Base-by-base conservation (phyloP, 2,888 invertebrate genomes). In the Congeria kusceri region DNA sequence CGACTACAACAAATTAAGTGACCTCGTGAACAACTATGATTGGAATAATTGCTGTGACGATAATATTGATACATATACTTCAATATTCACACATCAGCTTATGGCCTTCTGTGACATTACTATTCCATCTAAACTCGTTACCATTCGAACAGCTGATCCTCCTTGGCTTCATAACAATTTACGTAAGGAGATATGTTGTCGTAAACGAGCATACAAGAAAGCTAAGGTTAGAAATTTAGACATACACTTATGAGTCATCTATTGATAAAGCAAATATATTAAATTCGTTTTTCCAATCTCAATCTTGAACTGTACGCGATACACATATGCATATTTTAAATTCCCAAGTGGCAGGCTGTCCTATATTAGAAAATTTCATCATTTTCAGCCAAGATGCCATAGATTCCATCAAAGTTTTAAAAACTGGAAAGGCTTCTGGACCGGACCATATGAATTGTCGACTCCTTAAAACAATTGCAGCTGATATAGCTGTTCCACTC, bases 401-500 rank as follows among this genome's bases (percentile, higher is more conserved):
- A 7, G 68, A 75, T 49, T 27, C 27, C 18, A 32, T 69, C 3
- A 63, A 49, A 32, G 44, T 20, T 18, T 15, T 76, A 28, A 70
- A 76, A 11, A 9, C 20, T 7, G 13, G 39, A 29, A 75, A 69
- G 32, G 46, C 70, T 2, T 28, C 20, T 27, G 70, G 76, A 4
- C 65, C 65, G 5, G 70, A 76, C 49, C 13, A 65, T 1, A 47
- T 63, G 20, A 64, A 76, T 49, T 58, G 59, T 11, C 57, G 13
- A 27, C 20, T 70, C 39, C 44, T 76, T 11, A 47, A 57, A 13
- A 67, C 62, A 49, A 61, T 53, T 39, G 57, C 28, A 15, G 28
- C 61, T 0, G n/a, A 39, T 13, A 56, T 77, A 18, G 27, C 18
- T 18, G 0, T 23, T 25, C 62, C 56, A 1, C 27, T 77, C 1